Percentiles rank a stretch among this genome's conserved stretches.
Evolutionary conservation across 2,113 vertebrate genomes (phyloP).

Genomic region (Crotalus viridis): DNA sequence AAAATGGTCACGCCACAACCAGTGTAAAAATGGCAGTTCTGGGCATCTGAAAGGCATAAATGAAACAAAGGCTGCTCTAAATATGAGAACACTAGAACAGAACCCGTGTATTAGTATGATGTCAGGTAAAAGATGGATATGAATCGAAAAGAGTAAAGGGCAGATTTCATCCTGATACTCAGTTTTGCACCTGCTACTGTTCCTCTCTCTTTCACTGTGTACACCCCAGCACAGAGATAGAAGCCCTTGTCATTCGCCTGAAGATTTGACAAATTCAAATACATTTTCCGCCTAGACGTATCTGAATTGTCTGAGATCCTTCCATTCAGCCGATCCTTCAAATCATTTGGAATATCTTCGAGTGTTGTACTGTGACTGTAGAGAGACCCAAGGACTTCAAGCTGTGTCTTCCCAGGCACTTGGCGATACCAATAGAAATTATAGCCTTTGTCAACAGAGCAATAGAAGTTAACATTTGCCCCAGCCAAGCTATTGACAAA

Average conservation of each 20-base stretch:
- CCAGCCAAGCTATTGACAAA: background rate
- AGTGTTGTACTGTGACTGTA: background rate
- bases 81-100: background rate
- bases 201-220: background rate
- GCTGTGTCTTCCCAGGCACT: background rate
- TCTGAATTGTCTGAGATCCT: background rate
- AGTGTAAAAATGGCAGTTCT: background rate
- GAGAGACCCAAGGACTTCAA: background rate
- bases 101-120: background rate
- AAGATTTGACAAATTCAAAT: background rate
- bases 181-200: background rate
- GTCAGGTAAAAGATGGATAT: background rate
- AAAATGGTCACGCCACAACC: background rate
- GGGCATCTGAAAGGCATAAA: background rate
- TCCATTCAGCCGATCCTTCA: background rate
- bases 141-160: background rate
- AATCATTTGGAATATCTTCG: background rate
- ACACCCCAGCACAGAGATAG: background rate
- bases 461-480: background rate
- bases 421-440: slow-evolving; percentile 1
- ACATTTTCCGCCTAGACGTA: background rate
- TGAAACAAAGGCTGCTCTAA: background rate
- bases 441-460: background rate
- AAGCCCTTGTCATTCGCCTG: background rate
- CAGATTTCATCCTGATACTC: background rate